Evolutionary conservation across 2,113 vertebrate species (phyloP).

Genomic region (Ia io): DNA sequence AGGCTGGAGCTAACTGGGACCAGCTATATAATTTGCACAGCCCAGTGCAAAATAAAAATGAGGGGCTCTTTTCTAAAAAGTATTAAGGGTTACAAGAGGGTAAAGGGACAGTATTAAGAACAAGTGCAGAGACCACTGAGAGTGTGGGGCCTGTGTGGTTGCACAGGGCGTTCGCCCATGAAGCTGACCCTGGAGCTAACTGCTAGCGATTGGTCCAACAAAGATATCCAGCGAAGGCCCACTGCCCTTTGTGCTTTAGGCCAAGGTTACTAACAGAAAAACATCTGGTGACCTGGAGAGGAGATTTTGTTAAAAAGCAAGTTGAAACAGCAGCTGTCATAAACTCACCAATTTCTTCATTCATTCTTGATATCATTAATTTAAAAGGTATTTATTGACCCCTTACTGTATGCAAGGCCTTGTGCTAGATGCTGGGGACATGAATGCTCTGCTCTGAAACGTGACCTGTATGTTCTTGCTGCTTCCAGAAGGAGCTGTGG

Average conservation of each 20-base stretch:
- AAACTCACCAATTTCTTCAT: background rate
- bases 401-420: background rate
- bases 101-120: background rate
- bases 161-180: accelerated
- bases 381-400: background rate
- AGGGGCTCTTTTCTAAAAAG: background rate
- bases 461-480: accelerated
- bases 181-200: background rate
- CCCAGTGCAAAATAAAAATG: background rate
- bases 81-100: background rate
- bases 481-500: background rate
- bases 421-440: background rate
- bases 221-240: background rate
- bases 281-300: background rate
- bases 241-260: background rate
- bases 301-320: background rate
- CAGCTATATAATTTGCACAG: background rate
- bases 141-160: background rate
- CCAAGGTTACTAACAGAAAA: background rate
- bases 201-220: background rate
- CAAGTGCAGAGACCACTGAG: background rate
- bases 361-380: background rate
- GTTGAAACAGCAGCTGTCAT: background rate
- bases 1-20: background rate
- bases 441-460: accelerated